Base-by-base conservation (phyloP, 2,888 invertebrate species). In the Boloria euphrosyne region DNA sequence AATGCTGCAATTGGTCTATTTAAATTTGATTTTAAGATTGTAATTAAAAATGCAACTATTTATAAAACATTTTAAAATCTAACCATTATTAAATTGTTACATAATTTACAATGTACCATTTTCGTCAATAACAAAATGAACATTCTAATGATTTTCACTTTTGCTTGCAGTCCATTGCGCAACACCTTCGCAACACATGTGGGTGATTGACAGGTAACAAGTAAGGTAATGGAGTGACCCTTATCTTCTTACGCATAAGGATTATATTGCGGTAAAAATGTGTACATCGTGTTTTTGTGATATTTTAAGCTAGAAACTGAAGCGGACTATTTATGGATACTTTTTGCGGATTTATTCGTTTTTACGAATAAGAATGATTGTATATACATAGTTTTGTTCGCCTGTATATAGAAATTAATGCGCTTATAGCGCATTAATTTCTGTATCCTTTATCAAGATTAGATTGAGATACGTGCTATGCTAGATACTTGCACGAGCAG, bases 131-230 rank as follows among this genome's bases (percentile, higher is more conserved):
- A n/a, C n/a, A n/a, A n/a, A n/a, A n/a, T n/a, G n/a, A 14, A n/a
- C 22, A 14, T 38, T 38, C 2, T 57, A 46, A 22, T 22, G 22
- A 22, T 22, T 57, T 57, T 17, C 43, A 14, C 13, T 52, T 54
- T 13, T 14, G 17, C 27, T 44, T 57, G 63, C n/a, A 16, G 47
- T 55, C 72, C 66, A 75, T 80, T 82, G 79, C 82, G 78, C 81
- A 82, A 82, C 65, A 43, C 59, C 58, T 65, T 47, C 27, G 59
- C 58, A 59, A 53, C 52, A 38, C 38, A 65, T 71, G 82, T 82
- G 78, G 78, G 76, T 77, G 81, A 80, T 80, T 81, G 79, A 80
- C 79, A 73, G 71, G 57, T 62, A 60, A 38, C 14, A 17, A 31
- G 59, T 49, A 16, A 17, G 13, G 17, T 5, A 10, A 13, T 31